Evolutionary conservation across 2,113 vertebrate genomes (phyloP).

Genomic region (Pachycephala philippinensis): DNA sequence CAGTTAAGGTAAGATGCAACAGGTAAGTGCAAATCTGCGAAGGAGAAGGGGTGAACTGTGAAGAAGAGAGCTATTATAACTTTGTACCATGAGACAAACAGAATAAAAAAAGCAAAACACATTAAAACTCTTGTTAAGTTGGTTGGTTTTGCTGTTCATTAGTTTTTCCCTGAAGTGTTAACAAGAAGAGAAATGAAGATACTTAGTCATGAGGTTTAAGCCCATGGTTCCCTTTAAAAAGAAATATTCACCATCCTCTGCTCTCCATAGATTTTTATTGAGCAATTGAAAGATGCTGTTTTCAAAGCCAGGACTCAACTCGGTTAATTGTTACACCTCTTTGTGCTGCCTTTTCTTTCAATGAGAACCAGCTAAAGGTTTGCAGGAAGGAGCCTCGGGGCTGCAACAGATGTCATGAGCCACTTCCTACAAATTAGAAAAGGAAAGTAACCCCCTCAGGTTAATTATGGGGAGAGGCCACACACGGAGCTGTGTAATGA

Average conservation of each 20-base stretch:
- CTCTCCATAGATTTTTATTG: neutral
- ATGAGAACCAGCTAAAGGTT: conserved; percentile 14
- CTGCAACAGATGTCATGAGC: conserved; percentile 67
- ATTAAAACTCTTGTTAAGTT: neutral
- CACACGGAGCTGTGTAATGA: conserved; percentile 57
- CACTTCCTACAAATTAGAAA: conserved; percentile 75
- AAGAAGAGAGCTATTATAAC: neutral
- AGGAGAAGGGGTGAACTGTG: neutral
- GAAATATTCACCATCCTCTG: neutral
- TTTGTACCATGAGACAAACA: neutral
- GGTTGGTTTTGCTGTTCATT: fast-evolving
- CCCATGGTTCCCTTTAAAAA: neutral
- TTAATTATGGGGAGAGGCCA: conserved; percentile 71
- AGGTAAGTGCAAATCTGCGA: neutral
- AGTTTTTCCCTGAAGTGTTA: neutral
- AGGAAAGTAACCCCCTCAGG: conserved; percentile 71
- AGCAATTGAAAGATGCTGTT: neutral
- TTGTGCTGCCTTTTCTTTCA: conserved; percentile 19
- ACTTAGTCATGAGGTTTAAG: neutral
- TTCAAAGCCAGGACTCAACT: neutral
- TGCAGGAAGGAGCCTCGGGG: conserved; percentile 52
- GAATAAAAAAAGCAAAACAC: neutral
- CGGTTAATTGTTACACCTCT: conserved; percentile 1
- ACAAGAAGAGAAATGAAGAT: neutral
- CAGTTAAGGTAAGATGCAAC: neutral